Percentiles rank a stretch among this genome's conserved stretches.
Evolutionary conservation across 2,888 invertebrate genomes (phyloP).

Genomic region (Meiosimyza decipiens): DNA sequence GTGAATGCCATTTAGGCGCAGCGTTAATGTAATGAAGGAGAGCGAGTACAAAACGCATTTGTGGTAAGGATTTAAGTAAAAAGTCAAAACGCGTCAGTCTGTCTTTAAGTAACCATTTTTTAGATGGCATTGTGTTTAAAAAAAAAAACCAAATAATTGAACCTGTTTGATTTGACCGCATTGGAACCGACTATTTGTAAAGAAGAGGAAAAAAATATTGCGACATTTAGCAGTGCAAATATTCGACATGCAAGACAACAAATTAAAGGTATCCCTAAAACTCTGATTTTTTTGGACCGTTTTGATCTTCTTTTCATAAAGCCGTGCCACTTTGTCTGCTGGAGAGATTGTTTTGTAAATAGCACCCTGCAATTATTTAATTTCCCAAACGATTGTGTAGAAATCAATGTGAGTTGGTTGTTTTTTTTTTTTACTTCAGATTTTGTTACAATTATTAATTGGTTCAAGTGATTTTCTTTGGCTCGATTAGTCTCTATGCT

Average conservation of each 20-base stretch:
- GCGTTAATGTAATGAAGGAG: constrained; percentile 3
- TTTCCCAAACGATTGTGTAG: constrained; percentile 1
- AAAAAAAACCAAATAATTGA: background rate
- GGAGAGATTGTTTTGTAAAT: constrained; percentile 39
- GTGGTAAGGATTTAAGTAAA: background rate
- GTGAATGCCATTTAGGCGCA: constrained; percentile 29
- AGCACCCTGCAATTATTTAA: background rate
- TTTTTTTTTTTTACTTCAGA: constrained; percentile 11
- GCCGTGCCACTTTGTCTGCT: constrained; percentile 25
- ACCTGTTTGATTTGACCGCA: constrained; percentile 35
- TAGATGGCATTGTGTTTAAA: too few relatives aligned
- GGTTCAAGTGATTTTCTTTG: constrained; percentile 48
- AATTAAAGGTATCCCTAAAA: too few relatives aligned
- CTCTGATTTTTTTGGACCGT: too few relatives aligned
- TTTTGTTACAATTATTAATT: constrained; percentile 47
- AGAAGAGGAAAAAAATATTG: constrained; percentile 15
- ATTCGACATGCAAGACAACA: background rate
- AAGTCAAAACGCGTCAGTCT: constrained; percentile 32
- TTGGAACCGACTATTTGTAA: constrained; percentile 1
- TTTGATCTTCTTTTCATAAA: background rate
- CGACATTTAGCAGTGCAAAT: constrained; percentile 33
- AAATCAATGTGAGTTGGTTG: background rate
- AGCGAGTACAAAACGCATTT: background rate
- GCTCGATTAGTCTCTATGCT: constrained; percentile 25
- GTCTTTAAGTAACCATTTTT: constrained; percentile 31